Evolutionary conservation across 1,140 invertebrate species (phyloP), one percentile per base, ranked within the genome.

Genomic region (Agraylea sexmaculata): DNA sequence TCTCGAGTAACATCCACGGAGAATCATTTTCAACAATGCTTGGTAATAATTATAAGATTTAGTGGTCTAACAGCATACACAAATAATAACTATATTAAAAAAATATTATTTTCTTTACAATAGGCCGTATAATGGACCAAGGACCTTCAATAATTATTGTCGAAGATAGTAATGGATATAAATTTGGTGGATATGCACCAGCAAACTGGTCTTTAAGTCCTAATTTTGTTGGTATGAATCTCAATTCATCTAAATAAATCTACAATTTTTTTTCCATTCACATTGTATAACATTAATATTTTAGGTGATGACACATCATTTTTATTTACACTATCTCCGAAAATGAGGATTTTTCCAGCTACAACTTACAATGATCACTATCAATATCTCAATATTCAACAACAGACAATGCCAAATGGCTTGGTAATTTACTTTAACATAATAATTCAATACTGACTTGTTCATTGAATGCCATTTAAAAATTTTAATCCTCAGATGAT

Each of bases 331-430:
- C 62, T 91, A 21, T 68, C 74, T 23, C 88, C 89, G 12, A 68
- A 76, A 30, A 86, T 88, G 70, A 63, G 77, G 16, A 68, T 82
- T 2, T 93, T 86, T 54, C 67, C 65, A 1, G 59, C 84, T 0
- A 86, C 85, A 1, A 77, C 74, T 1, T 90, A 83, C 58, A 93
- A 93, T 62, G 72, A 83, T 47, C 83, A 94, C 55, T 93, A 79
- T 64, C 83, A 89, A 59, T 94, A 93, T 65, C 70, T 93, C 22
- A 93, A 93, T 65, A 64, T 81, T 40, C 77, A 87, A 53, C 86
- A 90, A 50, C 80, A 89, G 60, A 92, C 88, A 0, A 71, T 93
- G 69, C 87, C 87, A 3, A 94, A 93, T 68, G 89, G 90, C 44
- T 56, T 92, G 70, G 81, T 90, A 60, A 72, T 66, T 60, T 37